Evolutionary conservation across 2,888 invertebrate genomes (phyloP).

Genomic region (Ochropacha duplaris): DNA sequence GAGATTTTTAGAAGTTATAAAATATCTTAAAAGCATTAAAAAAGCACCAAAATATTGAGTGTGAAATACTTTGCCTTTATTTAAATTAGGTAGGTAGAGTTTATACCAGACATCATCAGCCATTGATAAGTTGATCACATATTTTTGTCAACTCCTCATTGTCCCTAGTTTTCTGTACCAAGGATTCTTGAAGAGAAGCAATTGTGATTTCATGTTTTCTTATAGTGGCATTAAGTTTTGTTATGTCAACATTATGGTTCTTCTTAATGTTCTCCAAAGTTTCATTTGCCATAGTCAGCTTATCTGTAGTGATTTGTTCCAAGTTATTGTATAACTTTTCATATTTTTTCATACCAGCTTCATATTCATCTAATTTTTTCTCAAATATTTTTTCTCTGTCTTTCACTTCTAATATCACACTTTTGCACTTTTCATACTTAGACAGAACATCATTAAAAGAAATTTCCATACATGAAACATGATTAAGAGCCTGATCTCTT

Average conservation of each 20-base stretch:
- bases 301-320: slow-evolving; percentile 92
- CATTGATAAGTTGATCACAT: slow-evolving; percentile 94
- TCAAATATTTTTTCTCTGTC: slow-evolving; percentile 86
- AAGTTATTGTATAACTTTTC: slow-evolving; percentile 92
- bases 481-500: slow-evolving; percentile 83
- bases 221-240: slow-evolving; percentile 91
- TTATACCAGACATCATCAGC: slow-evolving; percentile 37
- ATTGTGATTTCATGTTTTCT: slow-evolving; percentile 94
- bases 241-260: slow-evolving; percentile 89
- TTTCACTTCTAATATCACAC: slow-evolving; percentile 75
- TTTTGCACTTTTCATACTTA: slow-evolving; percentile 86
- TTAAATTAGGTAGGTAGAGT: slow-evolving; percentile 17
- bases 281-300: slow-evolving; percentile 88
- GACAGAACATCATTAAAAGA: slow-evolving; percentile 85
- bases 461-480: slow-evolving; percentile 83
- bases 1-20: slow-evolving; percentile 28
- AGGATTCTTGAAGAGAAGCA: slow-evolving; percentile 90
- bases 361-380: slow-evolving; percentile 86
- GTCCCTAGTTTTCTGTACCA: slow-evolving; percentile 94
- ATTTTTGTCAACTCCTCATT: slow-evolving; percentile 94
- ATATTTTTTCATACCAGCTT: slow-evolving; percentile 87
- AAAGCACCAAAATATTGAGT: slow-evolving; percentile 16
- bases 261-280: slow-evolving; percentile 89
- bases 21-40: slow-evolving; percentile 11
- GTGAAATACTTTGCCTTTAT: slow-evolving; percentile 17